Percentiles rank a stretch among this genome's conserved stretches.
phyloP scores from a whole-genome alignment of 30 jellyfish, hydroid and myxozoan species.

The Nemopilema nomurai region DNA sequence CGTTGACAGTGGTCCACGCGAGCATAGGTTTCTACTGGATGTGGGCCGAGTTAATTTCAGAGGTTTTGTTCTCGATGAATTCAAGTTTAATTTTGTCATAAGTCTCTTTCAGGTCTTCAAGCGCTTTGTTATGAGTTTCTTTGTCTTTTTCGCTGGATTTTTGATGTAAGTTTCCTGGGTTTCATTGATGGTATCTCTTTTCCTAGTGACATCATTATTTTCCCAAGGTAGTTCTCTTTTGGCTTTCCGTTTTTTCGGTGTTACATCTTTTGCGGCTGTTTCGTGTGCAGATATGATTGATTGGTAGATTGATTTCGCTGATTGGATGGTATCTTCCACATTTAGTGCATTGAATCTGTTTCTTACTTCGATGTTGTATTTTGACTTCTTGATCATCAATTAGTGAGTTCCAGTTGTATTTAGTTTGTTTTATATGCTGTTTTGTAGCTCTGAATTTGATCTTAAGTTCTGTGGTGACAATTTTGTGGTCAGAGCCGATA shows the following conservation, averaged over 20 bases:
- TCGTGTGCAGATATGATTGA: background rate
- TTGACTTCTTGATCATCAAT: background rate
- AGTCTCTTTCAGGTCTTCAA: background rate
- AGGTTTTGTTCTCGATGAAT: background rate
- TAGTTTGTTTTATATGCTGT: background rate
- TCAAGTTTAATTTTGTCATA: background rate
- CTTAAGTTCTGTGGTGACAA: background rate
- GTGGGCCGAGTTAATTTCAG: constrained; percentile 6
- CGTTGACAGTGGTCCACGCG: background rate
- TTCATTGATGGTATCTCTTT: no score
- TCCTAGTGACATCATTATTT: background rate
- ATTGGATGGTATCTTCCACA: background rate
- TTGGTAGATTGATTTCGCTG: background rate
- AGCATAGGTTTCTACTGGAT: background rate
- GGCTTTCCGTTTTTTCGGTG: background rate
- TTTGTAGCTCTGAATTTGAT: background rate
- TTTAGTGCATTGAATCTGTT: background rate
- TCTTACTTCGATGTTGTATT: background rate
- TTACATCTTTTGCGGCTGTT: background rate
- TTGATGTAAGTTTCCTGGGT: background rate
- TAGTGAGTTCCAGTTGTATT: background rate
- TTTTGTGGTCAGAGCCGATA: constrained; percentile 1
- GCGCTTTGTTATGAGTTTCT: background rate
- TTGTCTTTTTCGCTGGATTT: background rate
- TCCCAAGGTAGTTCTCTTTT: background rate